phyloP scores from a whole-genome alignment of 23 tunicate species.

The Corella eumyota region DNA sequence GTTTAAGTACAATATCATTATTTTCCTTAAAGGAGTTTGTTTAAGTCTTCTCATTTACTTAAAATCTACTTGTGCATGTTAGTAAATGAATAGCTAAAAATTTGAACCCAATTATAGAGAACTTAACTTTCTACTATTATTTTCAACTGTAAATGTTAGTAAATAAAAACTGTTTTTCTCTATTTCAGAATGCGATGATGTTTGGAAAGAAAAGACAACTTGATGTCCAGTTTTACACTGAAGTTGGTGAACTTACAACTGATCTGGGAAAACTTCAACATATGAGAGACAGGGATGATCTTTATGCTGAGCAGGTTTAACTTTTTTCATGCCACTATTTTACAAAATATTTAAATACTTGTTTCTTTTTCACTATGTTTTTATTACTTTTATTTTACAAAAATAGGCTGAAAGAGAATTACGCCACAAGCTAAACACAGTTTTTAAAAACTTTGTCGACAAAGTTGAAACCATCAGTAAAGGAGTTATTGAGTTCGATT shows the following conservation, averaged over 20 bases:
- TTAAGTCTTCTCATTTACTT: too few relatives aligned
- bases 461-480: slow-evolving; percentile 81
- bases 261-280: slow-evolving; percentile 84
- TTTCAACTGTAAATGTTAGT: too few relatives aligned
- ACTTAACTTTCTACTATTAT: too few relatives aligned
- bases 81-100: too few relatives aligned
- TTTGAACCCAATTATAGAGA: too few relatives aligned
- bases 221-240: slow-evolving; percentile 96
- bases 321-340: not conserved
- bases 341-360: not conserved
- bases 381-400: not conserved
- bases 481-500: slow-evolving; percentile 85
- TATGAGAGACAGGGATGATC: slow-evolving; percentile 90
- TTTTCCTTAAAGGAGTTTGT: too few relatives aligned
- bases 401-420: slow-evolving; percentile 84
- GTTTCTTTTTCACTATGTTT: not conserved
- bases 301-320: slow-evolving; percentile 88
- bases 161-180: too few relatives aligned
- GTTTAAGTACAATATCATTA: not conserved
- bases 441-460: slow-evolving; percentile 87
- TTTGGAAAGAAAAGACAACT: slow-evolving; percentile 85
- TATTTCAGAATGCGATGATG: slow-evolving; percentile 81
- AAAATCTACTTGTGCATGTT: too few relatives aligned
- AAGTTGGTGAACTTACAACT: slow-evolving; percentile 95
- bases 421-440: slow-evolving; percentile 82